Evolutionary conservation across 92 coral and sea anemone species (phyloP).

Genomic region (Scolanthus callimorphus): DNA sequence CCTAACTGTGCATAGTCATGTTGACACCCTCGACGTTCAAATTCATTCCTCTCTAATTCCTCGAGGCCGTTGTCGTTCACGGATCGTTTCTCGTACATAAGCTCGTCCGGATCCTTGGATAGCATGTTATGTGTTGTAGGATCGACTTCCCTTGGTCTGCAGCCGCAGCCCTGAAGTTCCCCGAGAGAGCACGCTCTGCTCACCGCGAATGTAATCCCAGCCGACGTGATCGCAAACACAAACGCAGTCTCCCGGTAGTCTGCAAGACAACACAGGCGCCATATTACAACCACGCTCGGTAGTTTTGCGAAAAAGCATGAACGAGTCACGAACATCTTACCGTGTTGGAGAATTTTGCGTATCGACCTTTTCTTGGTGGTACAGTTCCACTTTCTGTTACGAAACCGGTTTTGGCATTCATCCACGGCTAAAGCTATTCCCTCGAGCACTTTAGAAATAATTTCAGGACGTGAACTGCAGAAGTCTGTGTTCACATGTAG

Average conservation of each 20-base stretch:
- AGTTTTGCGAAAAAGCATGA: neutral
- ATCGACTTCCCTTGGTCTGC: conserved; percentile 31
- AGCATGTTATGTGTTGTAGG: conserved; percentile 29
- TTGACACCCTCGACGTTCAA: conserved; percentile 72
- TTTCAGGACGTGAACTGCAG: conserved; percentile 69
- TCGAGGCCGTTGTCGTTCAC: conserved; percentile 4
- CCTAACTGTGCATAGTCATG: conserved; percentile 63
- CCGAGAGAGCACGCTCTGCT: conserved; percentile 85
- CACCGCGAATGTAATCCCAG: conserved; percentile 82
- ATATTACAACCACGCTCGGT: conserved; percentile 6
- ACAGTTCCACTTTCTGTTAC: conserved; percentile 92
- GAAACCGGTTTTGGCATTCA: conserved; percentile 90
- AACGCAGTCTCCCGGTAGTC: conserved; percentile 98
- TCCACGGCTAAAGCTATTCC: conserved; percentile 72
- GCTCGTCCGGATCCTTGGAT: conserved; percentile 19
- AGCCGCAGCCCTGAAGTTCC: conserved; percentile 68
- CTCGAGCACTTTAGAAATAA: conserved; percentile 50
- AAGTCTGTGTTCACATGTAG: conserved; percentile 53
- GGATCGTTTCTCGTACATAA: conserved; percentile 5
- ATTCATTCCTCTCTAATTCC: conserved; percentile 25
- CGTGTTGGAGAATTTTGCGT: conserved; percentile 82
- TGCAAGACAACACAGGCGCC: conserved; percentile 24
- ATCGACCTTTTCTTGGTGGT: conserved; percentile 74
- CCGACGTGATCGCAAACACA: conserved; percentile 89
- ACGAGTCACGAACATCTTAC: conserved; percentile 34